Evolutionary conservation across 2,113 vertebrate species (phyloP).

Genomic region (Trachemys scripta): DNA sequence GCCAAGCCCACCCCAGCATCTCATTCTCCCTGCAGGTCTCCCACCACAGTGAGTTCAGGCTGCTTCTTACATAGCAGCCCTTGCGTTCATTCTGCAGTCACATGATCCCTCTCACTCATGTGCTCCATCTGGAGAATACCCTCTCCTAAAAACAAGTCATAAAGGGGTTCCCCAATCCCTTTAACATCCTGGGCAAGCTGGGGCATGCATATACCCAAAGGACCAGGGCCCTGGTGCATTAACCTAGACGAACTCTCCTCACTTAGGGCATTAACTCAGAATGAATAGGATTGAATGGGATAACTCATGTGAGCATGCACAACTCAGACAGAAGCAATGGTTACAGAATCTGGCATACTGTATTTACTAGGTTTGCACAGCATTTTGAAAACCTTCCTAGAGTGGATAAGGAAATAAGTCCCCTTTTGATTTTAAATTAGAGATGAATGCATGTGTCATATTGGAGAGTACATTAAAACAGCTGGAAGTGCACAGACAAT

Average conservation of each 20-base stretch:
- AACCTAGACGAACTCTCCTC: neutral
- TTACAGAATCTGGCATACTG: neutral
- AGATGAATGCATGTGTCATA: neutral
- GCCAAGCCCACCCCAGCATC: neutral
- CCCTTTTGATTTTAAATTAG: constrained; percentile 48
- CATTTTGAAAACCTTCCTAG: constrained; percentile 38
- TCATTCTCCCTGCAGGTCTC: neutral
- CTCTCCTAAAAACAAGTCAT: neutral
- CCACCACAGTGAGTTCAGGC: neutral
- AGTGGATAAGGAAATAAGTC: constrained; percentile 55
- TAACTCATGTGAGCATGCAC: neutral
- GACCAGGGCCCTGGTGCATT: neutral
- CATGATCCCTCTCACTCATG: neutral
- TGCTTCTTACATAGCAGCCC: neutral
- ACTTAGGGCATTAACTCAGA: neutral
- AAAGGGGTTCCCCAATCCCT: neutral
- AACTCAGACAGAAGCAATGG: neutral
- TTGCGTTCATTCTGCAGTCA: neutral
- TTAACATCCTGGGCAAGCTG: neutral
- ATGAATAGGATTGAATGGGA: neutral
- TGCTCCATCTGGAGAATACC: neutral
- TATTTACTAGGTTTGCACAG: neutral
- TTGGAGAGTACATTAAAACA: constrained; percentile 41
- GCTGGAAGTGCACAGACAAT: constrained; percentile 47
- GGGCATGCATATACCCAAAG: neutral